Base-by-base conservation (phyloP, 2,888 invertebrate species). In the Hypena proboscidalis region DNA sequence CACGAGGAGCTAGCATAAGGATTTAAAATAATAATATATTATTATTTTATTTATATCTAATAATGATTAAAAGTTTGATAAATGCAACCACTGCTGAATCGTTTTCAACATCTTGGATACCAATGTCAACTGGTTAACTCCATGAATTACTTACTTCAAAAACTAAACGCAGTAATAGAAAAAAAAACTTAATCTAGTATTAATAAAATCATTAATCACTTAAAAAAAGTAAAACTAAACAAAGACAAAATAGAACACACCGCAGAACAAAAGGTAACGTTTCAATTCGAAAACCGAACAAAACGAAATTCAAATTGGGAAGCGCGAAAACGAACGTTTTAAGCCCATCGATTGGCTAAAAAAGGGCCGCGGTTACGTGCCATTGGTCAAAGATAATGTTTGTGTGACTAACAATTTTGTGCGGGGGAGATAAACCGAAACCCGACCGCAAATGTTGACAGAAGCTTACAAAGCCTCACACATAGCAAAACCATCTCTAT, bases 371-470 rank as follows among this genome's bases (percentile, higher is more conserved):
- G 78, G 80, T 74, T 76, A 77, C 79, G 77, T 83, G 69, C 84
- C 82, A 91, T 91, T 91, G 91, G 91, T 80, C 86, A 86, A 86
- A 88, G 87, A 90, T 89, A 90, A 90, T 86, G 77, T 86, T 88
- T 82, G 82, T 79, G 74, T 69, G 77, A 81, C 80, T 83, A 83
- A 80, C 81, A 78, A 83, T 76, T 83, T 82, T 82, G 77, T 83
- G 82, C 82, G 83, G 85, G 84, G 85, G 84, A 83, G 86, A 85
- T 85, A 83, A 81, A 84, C 83, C 84, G 73, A 83, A 84, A 80
- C 74, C 69, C 79, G 71, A 83, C 85, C 87, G 70, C 88, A 85
- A 85, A 83, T 79, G 84, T 85, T 86, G 84, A 85, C 87, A 83
- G 77, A 77, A 73, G 70, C 73, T 65, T 70, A 56, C 52, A 45